Evolutionary conservation across 2,797 vertebrate genomes (phyloP).

Genomic region (Pteropus rufus): DNA sequence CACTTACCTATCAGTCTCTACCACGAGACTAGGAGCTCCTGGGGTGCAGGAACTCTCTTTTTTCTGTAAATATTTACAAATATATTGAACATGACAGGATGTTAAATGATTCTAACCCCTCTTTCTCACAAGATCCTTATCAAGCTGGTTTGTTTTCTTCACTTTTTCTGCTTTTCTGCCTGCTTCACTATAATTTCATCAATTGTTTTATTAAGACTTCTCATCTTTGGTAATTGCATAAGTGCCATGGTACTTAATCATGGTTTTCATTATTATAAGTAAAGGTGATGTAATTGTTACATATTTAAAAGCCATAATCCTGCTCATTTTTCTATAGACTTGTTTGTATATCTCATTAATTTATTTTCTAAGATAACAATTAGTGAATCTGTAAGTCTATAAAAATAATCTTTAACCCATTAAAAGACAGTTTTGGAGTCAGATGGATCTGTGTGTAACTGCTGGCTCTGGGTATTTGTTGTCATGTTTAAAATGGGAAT

Average conservation of each 20-base stretch:
- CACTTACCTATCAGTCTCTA: neutral
- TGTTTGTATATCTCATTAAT: neutral
- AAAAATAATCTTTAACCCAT: neutral
- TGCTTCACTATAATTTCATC: neutral
- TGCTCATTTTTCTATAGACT: neutral
- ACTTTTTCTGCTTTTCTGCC: neutral
- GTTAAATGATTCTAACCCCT: neutral
- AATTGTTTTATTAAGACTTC: neutral
- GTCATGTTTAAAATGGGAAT: neutral
- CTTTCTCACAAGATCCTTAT: neutral
- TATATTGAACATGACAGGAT: neutral
- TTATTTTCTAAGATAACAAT: neutral
- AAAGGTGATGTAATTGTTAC: neutral
- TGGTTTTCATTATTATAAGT: neutral
- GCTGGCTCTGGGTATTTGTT: neutral
- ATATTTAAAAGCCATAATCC: neutral
- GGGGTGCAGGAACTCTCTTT: neutral
- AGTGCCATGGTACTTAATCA: neutral
- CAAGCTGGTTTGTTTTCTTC: neutral
- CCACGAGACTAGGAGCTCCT: neutral
- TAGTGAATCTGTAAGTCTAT: neutral
- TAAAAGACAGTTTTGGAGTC: neutral
- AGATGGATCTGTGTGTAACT: neutral
- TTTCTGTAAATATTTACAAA: neutral
- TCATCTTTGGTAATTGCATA: neutral